Base-by-base conservation (phyloP, 92 coral and sea anemone species). In the Montipora capitata region DNA sequence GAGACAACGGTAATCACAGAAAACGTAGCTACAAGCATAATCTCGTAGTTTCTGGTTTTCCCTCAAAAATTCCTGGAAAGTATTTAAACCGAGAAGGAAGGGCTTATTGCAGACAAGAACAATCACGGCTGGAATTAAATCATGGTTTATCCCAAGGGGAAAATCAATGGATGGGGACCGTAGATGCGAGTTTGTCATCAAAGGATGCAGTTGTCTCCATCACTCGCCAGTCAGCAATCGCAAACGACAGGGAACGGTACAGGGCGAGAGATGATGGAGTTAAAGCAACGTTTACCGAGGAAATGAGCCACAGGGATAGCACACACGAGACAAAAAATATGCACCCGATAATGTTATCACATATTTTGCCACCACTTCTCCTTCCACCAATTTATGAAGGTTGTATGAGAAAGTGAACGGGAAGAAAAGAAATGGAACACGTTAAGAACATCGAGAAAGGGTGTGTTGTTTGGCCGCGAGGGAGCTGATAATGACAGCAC, bases 371-470 rank as follows among this genome's bases (percentile, higher is more conserved):
- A 3, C 69, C 81, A 1, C 8, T 57, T 77, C 10, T 77, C n/a
- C 68, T 77, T 7, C 81, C 81, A 59, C 81, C 68, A n/a, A 57
- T 58, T 40, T 44, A 57, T 40, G 12, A 77, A 41, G 13, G 52
- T 2, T n/a, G 40, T 64, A 16, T 9, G 27, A 18, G 10, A 58
- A 40, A 12, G 10, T 27, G 16, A 4, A 12, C 10, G 10, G 16
- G n/a, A 20, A 77, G 40, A 77, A 40, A 44, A 76, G 13, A 27
- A 39, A 20, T 56, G 18, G 42, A 6, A 63, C 38, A 18, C 40
- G 12, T 6, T 44, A 40, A 51, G 20, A 54, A 41, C 12, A 54
- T 54, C 59, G 40, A 39, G 17, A 77, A 44, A 44, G 4, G 63
- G 63, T 5, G 10, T 7, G 16, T 14, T 0, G 39, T 12, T 14